Evolutionary conservation across 2,888 invertebrate genomes (phyloP), one percentile per base, ranked within the genome.

Genomic region (Orchesellides sinensis): DNA sequence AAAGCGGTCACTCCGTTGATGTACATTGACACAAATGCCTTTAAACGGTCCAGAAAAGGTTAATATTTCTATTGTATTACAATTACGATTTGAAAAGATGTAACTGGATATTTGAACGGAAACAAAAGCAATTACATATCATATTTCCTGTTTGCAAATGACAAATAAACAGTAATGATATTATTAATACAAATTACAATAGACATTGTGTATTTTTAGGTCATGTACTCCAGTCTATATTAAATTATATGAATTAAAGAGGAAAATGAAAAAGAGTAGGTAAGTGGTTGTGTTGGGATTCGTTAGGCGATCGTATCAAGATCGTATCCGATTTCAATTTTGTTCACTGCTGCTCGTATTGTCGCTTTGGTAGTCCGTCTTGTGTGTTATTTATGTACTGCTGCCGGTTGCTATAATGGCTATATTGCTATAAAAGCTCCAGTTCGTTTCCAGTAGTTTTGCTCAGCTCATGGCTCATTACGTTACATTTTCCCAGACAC

Each of bases 21-120:
- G 1, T 66, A 66, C 40, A n/a, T 75, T 25, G 75, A 75, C 45
- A 65, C 65, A 6, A 10, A 66, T 14, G 65, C 65, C 1, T 75
- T 75, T 29, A 75, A 29, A 19, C 65, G 66, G 1, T 54, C 75
- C 3, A 75, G 23, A 45, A 75, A 56, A 75, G 75, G 75, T 75
- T 25, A 59, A n/a, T 56, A n/a, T 56, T 40, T 40, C 40, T 40
- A 2, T 5, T 40, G 10, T 40, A 40, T 14, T 40, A 32, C n/a
- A n/a, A 40, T 40, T 14, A 14, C 32, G 32, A 32, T 10, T 32
- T 10, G 5, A 32, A 6, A 32, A 14, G 40, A 40, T 40, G n/a
- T 5, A 40, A 40, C n/a, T 40, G 40, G 10, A n/a, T 8, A 10
- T 6, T 32, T 6, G 5, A 40, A 40, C 2, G n/a, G 10, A n/a